A percentile compares a stretch with the other conserved stretches of the same genome.
phyloP scores from a whole-genome alignment of 2,113 vertebrate genomes.

The Okapia johnstoni region DNA sequence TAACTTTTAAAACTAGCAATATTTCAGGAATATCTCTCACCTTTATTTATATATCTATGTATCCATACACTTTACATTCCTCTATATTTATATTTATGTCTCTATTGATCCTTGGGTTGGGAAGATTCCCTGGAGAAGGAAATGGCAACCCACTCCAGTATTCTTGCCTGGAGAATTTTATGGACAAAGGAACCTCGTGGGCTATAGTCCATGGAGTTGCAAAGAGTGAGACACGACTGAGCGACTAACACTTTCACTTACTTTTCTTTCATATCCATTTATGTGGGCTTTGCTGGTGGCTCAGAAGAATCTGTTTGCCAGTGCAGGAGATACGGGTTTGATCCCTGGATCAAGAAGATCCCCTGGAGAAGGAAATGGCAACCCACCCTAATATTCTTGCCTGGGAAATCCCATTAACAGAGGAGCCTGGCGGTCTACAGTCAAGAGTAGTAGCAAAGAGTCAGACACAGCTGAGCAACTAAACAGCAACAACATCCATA shows the following conservation, averaged over 20 bases:
- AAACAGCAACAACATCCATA: not conserved
- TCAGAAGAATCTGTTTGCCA: not conserved
- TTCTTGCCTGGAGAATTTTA: not conserved
- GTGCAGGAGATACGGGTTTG: rapidly evolving
- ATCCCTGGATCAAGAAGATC: not conserved
- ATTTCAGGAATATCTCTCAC: not conserved
- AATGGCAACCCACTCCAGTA: not conserved
- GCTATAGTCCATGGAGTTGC: not conserved
- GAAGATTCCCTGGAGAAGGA: not conserved
- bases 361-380: not conserved
- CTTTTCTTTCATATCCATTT: not conserved
- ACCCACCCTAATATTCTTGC: not conserved
- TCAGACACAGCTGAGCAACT: not conserved
- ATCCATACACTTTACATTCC: not conserved
- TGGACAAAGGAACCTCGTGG: not conserved
- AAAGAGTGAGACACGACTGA: not conserved
- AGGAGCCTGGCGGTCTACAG: not conserved
- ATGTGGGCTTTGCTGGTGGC: not conserved
- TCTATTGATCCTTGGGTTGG: not conserved
- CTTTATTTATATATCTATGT: not conserved
- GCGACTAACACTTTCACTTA: not conserved
- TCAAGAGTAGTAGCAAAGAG: not conserved
- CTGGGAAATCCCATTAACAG: not conserved
- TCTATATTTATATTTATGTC: not conserved
- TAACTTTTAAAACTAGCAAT: not conserved